Conservation (phyloP, 1,140 invertebrate genomes). For the Listronotus bonariensis region DNA sequence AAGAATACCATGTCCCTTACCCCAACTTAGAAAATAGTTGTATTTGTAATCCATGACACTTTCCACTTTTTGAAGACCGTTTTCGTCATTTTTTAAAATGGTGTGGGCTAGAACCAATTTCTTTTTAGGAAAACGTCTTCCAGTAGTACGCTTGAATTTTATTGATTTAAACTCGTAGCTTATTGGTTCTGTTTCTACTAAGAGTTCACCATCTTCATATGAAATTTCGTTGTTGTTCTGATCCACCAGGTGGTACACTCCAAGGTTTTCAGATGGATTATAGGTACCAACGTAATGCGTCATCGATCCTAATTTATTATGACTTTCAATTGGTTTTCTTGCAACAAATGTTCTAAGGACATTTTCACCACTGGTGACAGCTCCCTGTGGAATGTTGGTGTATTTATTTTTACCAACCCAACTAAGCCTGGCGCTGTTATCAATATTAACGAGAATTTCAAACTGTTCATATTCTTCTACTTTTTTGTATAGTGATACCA, state of each 20-base stretch:
- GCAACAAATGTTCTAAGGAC: constrained; percentile 59
- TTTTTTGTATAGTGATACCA: constrained; percentile 65
- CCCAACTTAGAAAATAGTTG: constrained; percentile 74
- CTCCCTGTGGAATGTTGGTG: constrained; percentile 63
- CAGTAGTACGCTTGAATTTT: constrained; percentile 62
- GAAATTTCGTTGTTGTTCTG: constrained; percentile 62
- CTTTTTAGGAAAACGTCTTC: constrained; percentile 61
- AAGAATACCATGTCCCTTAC: constrained; percentile 74
- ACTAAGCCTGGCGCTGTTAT: constrained; percentile 71
- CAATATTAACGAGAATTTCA: constrained; percentile 77
- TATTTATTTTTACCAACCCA: constrained; percentile 76
- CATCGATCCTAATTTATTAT: constrained; percentile 54
- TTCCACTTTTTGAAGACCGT: constrained; percentile 62
- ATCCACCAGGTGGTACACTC: constrained; percentile 69
- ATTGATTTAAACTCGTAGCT: constrained; percentile 72
- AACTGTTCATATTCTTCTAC: constrained; percentile 66
- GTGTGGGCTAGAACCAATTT: constrained; percentile 63
- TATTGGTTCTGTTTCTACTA: constrained; percentile 77
- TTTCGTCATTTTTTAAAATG: constrained; percentile 65
- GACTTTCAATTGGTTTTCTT: constrained; percentile 55
- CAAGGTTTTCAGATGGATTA: constrained; percentile 65
- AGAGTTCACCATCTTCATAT: constrained; percentile 70
- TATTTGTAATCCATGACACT: constrained; percentile 72
- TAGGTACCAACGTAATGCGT: constrained; percentile 72
- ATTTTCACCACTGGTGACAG: constrained; percentile 65